These are phyloP conservation scores for Oligia strigilis DNA, from an alignment of 2,888 invertebrate genomes.

Conservation along the genomic window DNA sequence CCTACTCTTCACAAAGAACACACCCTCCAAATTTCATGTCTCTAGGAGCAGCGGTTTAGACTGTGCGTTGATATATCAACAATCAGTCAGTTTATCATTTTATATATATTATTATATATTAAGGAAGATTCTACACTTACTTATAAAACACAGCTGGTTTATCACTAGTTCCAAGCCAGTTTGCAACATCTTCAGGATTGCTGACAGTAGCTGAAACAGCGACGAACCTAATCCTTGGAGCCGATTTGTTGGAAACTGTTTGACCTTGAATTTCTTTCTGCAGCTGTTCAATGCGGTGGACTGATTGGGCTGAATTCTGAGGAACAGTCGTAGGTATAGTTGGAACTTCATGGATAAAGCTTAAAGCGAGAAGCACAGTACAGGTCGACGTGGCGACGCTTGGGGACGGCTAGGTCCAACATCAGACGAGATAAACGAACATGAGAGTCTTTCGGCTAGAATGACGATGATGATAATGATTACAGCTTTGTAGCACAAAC, in stretches of 20 bases:
- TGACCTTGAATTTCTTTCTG: conserved; percentile 76
- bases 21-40: too few relatives aligned
- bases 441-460: neutral
- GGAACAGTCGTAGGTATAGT: neutral
- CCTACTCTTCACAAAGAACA: too few relatives aligned
- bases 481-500: too few relatives aligned
- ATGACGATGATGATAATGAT: neutral
- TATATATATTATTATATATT: too few relatives aligned
- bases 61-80: too few relatives aligned
- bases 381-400: neutral
- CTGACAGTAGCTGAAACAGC: conserved; percentile 95
- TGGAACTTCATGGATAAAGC: neutral
- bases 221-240: conserved; percentile 91
- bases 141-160: conserved; percentile 89
- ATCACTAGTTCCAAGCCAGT: conserved; percentile 91
- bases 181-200: conserved; percentile 94
- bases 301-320: conserved; percentile 83
- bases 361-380: neutral
- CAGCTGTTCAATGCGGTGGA: conserved; percentile 81
- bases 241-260: conserved; percentile 48
- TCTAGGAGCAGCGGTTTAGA: too few relatives aligned
- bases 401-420: neutral
- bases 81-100: too few relatives aligned
- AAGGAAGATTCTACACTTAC: conserved; percentile 72
- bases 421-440: neutral